These are phyloP conservation scores for Trichogramma evanescens DNA, from an alignment of 2,888 invertebrate genomes.

Conservation along the genomic window DNA sequence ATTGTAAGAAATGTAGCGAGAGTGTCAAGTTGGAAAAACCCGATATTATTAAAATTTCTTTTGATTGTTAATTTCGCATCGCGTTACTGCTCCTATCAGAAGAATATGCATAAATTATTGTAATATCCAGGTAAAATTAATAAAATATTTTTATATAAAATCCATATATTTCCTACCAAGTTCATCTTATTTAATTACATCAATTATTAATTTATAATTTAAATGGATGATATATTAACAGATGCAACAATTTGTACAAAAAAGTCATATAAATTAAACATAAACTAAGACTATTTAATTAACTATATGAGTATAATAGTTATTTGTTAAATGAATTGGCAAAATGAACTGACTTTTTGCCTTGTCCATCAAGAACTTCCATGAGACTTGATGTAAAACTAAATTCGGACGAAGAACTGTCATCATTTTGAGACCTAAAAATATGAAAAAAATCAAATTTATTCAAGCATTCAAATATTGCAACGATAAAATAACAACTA, in stretches of 20 bases:
- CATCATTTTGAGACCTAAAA: constrained; percentile 36
- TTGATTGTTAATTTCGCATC: no score
- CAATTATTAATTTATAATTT: background rate
- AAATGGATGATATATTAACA: background rate
- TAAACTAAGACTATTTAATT: background rate
- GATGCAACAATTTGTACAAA: background rate
- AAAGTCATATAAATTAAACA: background rate
- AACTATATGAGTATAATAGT: no score
- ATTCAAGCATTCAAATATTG: background rate
- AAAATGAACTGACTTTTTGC: constrained; percentile 43
- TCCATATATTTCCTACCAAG: no score
- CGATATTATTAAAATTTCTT: no score
- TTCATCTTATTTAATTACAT: background rate
- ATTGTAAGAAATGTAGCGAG: no score
- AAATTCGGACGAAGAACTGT: constrained; percentile 45
- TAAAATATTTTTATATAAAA: no score
- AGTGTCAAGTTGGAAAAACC: no score
- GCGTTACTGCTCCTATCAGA: no score
- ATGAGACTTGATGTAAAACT: constrained; percentile 56
- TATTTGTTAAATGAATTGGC: constrained; percentile 28
- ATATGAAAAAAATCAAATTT: background rate
- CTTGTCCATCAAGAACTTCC: constrained; percentile 48
- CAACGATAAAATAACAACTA: constrained; percentile 9
- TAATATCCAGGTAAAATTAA: no score
- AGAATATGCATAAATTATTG: no score